Evolutionary conservation across 1,140 invertebrate species (phyloP).

Genomic region (Drosophila bifasciata): DNA sequence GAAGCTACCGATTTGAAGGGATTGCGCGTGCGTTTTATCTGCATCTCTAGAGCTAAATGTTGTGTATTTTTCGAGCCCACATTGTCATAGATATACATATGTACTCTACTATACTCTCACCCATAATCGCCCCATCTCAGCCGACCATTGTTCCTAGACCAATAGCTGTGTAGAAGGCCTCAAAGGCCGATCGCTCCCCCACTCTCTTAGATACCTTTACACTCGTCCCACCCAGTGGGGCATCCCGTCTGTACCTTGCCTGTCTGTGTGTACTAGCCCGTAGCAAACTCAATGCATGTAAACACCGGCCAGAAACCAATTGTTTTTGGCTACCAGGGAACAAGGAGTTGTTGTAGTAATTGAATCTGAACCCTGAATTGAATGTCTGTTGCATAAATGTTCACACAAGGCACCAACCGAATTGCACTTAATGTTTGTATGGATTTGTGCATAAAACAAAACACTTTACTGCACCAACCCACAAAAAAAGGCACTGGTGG

Average conservation of each 20-base stretch:
- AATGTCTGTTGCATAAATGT: constrained; percentile 40
- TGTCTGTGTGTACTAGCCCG: constrained; percentile 51
- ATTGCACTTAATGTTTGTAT: constrained; percentile 20
- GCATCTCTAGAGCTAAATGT: constrained; percentile 51
- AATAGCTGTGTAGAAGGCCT: constrained; percentile 53
- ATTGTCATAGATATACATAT: constrained; percentile 24
- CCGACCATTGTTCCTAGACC: constrained; percentile 72
- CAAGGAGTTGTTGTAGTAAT: constrained; percentile 40
- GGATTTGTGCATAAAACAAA: constrained; percentile 44
- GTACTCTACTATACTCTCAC: constrained; percentile 34
- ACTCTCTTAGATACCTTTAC: constrained; percentile 9
- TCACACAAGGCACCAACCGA: constrained; percentile 30
- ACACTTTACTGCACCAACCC: constrained; percentile 37
- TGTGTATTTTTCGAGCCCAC: constrained; percentile 64
- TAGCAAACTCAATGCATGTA: constrained; percentile 25
- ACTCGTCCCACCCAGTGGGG: constrained; percentile 34
- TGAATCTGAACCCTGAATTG: constrained; percentile 38
- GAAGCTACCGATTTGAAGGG: constrained; percentile 44
- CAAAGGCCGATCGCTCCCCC: constrained; percentile 29
- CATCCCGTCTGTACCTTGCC: constrained; percentile 25
- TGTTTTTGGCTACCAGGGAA: constrained; percentile 65
- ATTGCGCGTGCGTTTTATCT: constrained; percentile 26
- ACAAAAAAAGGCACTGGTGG: neutral
- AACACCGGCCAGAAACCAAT: constrained; percentile 17
- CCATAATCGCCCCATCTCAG: constrained; percentile 52